These are phyloP conservation scores for Henricia sp. DNA, from an alignment of 53 echinoderm and acorn worm genomes.

Conservation along the genomic window DNA sequence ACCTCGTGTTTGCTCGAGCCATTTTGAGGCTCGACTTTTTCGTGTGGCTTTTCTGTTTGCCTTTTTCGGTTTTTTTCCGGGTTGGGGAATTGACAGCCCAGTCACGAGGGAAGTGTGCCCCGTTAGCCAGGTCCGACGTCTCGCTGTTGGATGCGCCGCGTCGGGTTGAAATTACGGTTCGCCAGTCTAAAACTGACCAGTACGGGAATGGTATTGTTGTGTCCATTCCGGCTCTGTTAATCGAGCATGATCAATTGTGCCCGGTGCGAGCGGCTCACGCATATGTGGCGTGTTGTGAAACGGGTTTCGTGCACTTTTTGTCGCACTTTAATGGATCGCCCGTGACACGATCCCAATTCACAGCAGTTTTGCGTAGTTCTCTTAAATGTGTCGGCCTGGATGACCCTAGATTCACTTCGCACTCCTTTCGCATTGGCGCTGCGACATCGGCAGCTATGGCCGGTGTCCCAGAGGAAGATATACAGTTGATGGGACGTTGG, in stretches of 20 bases:
- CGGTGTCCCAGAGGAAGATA: neutral
- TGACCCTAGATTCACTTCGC: neutral
- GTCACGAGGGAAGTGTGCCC: neutral
- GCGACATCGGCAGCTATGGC: neutral
- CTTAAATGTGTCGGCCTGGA: neutral
- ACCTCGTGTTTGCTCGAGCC: neutral
- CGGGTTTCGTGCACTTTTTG: neutral
- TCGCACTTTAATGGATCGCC: constrained; percentile 36
- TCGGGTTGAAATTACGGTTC: neutral
- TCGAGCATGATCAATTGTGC: neutral
- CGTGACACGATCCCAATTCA: constrained; percentile 24
- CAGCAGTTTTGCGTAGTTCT: constrained; percentile 3
- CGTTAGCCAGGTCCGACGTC: neutral
- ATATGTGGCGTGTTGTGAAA: too few species aligned
- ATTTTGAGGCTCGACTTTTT: constrained; percentile 19
- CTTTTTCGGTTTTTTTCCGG: constrained; percentile 37
- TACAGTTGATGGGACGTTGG: too few species aligned
- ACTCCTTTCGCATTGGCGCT: neutral
- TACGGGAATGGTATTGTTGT: neutral
- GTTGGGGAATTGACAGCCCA: constrained; percentile 24
- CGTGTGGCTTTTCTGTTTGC: constrained; percentile 27
- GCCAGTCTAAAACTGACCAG: neutral
- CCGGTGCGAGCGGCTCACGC: neutral
- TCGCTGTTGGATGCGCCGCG: neutral
- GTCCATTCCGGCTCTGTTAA: neutral